Percentiles rank a stretch among this genome's conserved stretches.
Conservation (phyloP, 2,113 vertebrate species). For the Craseonycteris thonglongyai region DNA sequence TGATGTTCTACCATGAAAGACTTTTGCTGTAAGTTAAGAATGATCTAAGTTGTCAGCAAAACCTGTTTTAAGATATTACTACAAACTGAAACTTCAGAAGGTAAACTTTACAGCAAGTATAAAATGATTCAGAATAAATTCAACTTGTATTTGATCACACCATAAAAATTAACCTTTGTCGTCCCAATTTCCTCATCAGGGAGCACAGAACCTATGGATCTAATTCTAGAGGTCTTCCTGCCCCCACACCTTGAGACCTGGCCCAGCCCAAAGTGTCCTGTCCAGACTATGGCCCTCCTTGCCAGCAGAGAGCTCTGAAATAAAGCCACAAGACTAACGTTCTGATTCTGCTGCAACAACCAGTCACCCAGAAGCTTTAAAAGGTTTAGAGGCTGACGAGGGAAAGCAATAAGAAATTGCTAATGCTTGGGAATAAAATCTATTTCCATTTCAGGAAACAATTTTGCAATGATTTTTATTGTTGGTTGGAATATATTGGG, state of each 20-base stretch:
- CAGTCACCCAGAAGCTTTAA: constrained; percentile 9
- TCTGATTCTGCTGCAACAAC: not conserved
- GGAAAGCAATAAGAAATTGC: constrained; percentile 2
- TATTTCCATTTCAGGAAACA: constrained; percentile 48
- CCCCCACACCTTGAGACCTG: not conserved
- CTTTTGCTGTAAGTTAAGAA: not conserved
- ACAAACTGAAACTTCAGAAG: constrained; percentile 40
- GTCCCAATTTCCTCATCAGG: not conserved
- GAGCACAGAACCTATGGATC: not conserved
- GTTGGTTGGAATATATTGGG: constrained; percentile 1
- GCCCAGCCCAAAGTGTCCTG: not conserved
- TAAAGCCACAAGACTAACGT: not conserved
- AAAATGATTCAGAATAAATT: constrained; percentile 50
- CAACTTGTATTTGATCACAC: not conserved
- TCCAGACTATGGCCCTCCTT: not conserved
- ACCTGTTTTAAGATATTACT: not conserved
- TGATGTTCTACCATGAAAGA: not conserved
- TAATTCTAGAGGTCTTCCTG: not conserved
- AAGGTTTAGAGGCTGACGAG: constrained; percentile 15
- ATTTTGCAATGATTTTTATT: constrained; percentile 51
- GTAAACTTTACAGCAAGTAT: not conserved
- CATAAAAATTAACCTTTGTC: constrained; percentile 45
- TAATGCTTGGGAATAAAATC: constrained; percentile 41
- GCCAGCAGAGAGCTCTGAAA: not conserved
- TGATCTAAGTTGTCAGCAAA: constrained; percentile 46